Conservation (phyloP, 2,113 vertebrate genomes). For the Peucedramus taeniatus region DNA sequence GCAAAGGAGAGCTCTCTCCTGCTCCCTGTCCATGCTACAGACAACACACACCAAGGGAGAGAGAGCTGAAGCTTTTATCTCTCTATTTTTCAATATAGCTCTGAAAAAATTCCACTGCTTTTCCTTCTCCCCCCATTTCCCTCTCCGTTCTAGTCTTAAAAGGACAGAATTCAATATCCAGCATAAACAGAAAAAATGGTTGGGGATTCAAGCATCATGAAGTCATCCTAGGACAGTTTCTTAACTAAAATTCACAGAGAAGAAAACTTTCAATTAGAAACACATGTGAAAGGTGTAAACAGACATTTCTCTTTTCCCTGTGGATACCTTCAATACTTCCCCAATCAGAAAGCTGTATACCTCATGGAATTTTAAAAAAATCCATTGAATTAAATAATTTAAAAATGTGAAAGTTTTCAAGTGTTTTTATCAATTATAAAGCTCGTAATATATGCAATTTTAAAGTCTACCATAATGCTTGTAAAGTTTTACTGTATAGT, state of each 20-base stretch:
- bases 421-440: background rate
- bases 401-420: background rate
- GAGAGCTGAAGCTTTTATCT: background rate
- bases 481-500: background rate
- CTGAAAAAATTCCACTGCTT: background rate
- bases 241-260: background rate
- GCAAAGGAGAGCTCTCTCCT: background rate
- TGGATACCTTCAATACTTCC: background rate
- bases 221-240: background rate
- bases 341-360: background rate
- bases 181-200: background rate
- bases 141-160: background rate
- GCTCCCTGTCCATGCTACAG: background rate
- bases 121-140: accelerated
- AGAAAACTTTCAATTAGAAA: background rate
- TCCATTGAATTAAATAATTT: background rate
- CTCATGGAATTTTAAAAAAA: background rate
- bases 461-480: background rate
- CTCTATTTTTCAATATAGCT: background rate
- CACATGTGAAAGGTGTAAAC: background rate
- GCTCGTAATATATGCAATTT: background rate
- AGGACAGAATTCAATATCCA: background rate
- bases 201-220: background rate
- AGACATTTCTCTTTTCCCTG: background rate
- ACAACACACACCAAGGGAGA: accelerated